These are phyloP conservation scores for Ambastaia sidthimunki DNA, from an alignment of 2,797 vertebrate genomes.

Conservation along the genomic window DNA sequence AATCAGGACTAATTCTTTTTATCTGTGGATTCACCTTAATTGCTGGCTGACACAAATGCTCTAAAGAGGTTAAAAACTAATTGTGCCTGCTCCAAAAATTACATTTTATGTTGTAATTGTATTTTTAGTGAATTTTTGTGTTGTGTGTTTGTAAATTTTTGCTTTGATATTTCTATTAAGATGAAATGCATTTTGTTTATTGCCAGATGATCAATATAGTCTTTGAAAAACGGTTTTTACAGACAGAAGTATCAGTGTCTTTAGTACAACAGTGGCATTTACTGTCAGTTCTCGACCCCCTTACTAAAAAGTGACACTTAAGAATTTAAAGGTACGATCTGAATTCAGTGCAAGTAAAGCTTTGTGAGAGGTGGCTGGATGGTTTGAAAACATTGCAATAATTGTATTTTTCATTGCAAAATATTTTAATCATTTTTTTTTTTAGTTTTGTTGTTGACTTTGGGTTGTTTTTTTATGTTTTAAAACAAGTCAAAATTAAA, in stretches of 20 bases:
- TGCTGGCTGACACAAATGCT: conserved; percentile 81
- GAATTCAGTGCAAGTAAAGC: no score
- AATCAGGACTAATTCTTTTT: conserved; percentile 80
- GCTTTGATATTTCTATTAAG: conserved; percentile 54
- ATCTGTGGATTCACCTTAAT: conserved; percentile 86
- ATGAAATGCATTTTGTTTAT: conserved; percentile 20
- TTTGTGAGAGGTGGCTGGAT: no score
- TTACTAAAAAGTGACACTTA: neutral
- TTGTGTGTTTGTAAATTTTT: conserved; percentile 55
- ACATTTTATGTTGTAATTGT: conserved; percentile 56
- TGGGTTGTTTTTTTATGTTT: no score
- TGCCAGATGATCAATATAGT: conserved; percentile 61
- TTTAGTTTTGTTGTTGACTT: no score
- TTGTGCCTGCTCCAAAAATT: conserved; percentile 76
- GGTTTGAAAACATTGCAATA: no score
- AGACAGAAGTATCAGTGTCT: neutral
- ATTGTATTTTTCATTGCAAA: no score
- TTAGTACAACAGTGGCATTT: neutral
- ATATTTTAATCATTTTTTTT: no score
- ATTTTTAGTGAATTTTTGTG: conserved; percentile 54
- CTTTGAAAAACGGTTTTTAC: neutral
- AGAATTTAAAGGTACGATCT: neutral
- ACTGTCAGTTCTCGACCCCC: neutral
- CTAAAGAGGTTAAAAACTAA: conserved; percentile 71
- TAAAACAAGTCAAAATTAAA: no score